phyloP scores from a whole-genome alignment of 2,888 invertebrate species.

The Synergus japonicus region DNA sequence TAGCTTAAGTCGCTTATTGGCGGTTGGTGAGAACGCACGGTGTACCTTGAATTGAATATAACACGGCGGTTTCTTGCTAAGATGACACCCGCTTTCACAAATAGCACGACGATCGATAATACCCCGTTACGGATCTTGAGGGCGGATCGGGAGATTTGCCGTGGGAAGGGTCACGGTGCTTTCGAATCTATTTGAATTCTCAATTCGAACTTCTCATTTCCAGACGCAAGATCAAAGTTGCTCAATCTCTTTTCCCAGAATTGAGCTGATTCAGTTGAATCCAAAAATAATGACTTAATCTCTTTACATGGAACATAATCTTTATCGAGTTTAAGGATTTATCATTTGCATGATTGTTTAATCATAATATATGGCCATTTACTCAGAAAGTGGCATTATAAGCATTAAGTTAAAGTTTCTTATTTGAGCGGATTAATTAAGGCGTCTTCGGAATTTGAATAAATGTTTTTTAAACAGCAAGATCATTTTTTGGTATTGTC shows the following conservation, averaged over 20 bases:
- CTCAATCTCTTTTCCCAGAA: neutral
- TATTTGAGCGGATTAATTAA: neutral
- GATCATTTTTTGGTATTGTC: neutral
- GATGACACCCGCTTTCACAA: conserved; percentile 39
- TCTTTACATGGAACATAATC: neutral
- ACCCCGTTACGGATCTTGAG: conserved; percentile 30
- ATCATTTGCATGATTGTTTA: neutral
- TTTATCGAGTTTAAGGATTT: neutral
- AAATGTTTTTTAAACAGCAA: neutral
- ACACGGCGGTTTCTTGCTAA: conserved; percentile 16
- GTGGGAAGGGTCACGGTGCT: conserved; percentile 18
- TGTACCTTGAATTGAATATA: neutral
- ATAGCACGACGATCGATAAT: conserved; percentile 22
- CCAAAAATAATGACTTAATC: neutral
- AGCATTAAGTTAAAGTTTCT: no score
- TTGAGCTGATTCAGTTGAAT: neutral
- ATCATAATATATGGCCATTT: neutral
- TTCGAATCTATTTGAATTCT: conserved; percentile 21
- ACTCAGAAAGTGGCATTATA: neutral
- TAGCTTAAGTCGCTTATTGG: conserved; percentile 30
- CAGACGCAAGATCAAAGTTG: neutral
- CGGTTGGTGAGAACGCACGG: neutral
- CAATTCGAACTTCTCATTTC: conserved; percentile 7
- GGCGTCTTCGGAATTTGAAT: neutral
- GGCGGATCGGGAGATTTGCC: conserved; percentile 20